Percentiles rank a stretch among this genome's conserved stretches.
Conservation (phyloP, 64 coral and sea anemone genomes). For the Platygyra sinensis region DNA sequence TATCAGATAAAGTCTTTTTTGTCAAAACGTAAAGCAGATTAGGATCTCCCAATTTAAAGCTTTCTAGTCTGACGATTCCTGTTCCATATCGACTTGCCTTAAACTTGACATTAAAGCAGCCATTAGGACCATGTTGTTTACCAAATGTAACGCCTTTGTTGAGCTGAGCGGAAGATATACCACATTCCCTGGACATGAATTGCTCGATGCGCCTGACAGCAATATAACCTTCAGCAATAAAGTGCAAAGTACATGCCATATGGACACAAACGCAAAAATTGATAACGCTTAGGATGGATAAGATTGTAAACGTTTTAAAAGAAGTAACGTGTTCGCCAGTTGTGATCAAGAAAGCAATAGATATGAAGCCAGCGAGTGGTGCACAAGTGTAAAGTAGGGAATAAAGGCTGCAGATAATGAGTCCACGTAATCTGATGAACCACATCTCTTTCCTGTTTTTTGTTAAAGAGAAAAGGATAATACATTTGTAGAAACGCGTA, state of each 20-base stretch:
- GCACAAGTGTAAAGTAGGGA: background rate
- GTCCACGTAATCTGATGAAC: background rate
- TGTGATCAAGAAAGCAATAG: background rate
- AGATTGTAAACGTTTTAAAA: slow-evolving; percentile 4
- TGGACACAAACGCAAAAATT: background rate
- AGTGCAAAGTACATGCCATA: background rate
- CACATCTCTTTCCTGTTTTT: slow-evolving; percentile 2
- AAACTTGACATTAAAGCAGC: background rate
- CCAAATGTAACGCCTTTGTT: background rate
- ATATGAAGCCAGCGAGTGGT: background rate
- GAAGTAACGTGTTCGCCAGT: background rate
- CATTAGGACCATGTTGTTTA: background rate
- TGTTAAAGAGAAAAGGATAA: background rate
- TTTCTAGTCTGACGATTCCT: background rate
- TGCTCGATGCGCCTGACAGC: background rate
- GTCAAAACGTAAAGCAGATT: background rate
- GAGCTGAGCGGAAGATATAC: too few relatives aligned
- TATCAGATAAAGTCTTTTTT: background rate
- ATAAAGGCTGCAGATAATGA: background rate
- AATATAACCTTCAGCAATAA: background rate
- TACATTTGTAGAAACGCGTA: background rate
- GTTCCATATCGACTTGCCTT: background rate
- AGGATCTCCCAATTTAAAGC: background rate
- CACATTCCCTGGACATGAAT: too few relatives aligned
- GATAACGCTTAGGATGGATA: background rate